These are phyloP conservation scores for Hiodon tergisus DNA, from an alignment of 2,113 vertebrate species.

Conservation along the genomic window DNA sequence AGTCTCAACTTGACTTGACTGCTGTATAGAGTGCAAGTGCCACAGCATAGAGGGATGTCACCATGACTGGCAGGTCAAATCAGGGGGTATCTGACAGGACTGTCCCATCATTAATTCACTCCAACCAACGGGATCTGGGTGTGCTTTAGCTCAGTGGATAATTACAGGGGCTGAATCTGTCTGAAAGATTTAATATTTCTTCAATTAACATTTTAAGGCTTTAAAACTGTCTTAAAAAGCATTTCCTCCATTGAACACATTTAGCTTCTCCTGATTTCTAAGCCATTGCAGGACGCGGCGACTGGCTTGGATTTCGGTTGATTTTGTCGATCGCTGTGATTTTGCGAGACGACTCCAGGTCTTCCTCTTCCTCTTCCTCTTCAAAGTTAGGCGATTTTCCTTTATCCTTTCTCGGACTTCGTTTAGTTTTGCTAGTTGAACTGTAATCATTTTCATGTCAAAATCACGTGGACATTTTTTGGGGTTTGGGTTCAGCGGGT, in stretches of 20 bases:
- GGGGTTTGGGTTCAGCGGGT: constrained; percentile 38
- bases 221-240: neutral
- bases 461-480: constrained; percentile 19
- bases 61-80: neutral
- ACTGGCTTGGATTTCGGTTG: neutral
- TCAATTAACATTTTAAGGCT: neutral
- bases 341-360: neutral
- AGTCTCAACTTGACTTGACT: neutral
- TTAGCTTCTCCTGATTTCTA: neutral
- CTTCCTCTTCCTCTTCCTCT: constrained; percentile 21
- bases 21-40: neutral
- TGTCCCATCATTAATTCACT: neutral
- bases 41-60: neutral
- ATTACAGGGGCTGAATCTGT: neutral
- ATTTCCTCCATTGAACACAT: constrained; percentile 9
- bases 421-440: constrained; percentile 28
- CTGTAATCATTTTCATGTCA: constrained; percentile 12
- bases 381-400: constrained; percentile 45
- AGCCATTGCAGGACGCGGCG: neutral
- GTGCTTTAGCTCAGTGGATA: neutral
- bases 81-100: neutral
- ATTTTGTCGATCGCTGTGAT: neutral
- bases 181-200: neutral
- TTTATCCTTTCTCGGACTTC: constrained; percentile 42
- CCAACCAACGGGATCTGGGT: neutral